Percentiles rank a stretch among this genome's conserved stretches.
phyloP scores from a whole-genome alignment of 2,113 vertebrate genomes.

The Sceloporus undulatus region DNA sequence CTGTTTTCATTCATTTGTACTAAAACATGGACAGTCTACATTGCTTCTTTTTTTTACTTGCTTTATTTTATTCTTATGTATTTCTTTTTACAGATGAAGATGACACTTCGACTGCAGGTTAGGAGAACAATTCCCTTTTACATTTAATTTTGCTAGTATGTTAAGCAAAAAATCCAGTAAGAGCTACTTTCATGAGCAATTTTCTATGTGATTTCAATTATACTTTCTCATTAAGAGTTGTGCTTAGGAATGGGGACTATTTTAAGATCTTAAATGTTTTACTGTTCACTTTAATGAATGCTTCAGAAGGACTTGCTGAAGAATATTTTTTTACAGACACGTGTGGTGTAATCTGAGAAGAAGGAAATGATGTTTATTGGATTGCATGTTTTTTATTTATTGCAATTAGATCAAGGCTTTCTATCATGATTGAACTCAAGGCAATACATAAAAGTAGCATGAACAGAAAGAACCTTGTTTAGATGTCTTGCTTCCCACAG shows the following conservation, averaged over 20 bases:
- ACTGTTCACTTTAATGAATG: background rate
- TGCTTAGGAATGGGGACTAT: background rate
- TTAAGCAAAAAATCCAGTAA: background rate
- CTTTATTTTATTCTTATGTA: slow-evolving; percentile 69
- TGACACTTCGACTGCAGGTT: slow-evolving; percentile 83
- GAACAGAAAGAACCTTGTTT: background rate
- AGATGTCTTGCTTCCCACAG: background rate
- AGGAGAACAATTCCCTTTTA: slow-evolving; percentile 70
- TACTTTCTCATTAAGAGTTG: background rate
- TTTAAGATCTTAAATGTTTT: background rate
- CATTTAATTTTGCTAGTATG: background rate
- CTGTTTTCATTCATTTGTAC: slow-evolving; percentile 62
- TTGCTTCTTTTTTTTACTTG: slow-evolving; percentile 67
- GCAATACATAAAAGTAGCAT: background rate
- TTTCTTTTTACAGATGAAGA: slow-evolving; percentile 87
- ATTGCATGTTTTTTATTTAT: background rate
- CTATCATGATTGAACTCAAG: background rate
- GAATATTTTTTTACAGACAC: background rate
- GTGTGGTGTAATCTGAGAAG: background rate
- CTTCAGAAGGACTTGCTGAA: background rate
- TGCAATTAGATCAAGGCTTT: background rate
- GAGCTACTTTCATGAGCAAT: background rate
- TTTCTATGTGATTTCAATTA: background rate
- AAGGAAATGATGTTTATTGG: background rate
- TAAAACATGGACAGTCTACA: slow-evolving; percentile 56